A percentile compares a stretch with the other conserved stretches of the same genome.
Conservation (phyloP, 1,140 invertebrate genomes). For the Sitobion miscanthi region DNA sequence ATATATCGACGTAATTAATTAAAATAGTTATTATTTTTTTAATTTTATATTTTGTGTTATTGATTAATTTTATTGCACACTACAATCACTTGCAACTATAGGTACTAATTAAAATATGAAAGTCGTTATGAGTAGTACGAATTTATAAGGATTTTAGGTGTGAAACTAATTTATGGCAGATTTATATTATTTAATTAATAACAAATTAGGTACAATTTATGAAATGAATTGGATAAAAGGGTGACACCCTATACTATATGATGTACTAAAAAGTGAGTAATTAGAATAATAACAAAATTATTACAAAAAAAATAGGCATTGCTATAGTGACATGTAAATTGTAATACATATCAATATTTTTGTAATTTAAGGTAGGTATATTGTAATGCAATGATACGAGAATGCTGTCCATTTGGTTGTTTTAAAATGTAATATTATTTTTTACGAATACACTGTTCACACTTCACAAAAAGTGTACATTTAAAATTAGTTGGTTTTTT, state of each 20-base stretch:
- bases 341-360: not conserved
- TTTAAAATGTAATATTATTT: not conserved
- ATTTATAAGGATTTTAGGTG: not conserved
- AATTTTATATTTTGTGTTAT: not conserved
- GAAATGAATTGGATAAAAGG: not conserved
- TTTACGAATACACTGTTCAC: not conserved
- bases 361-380: not conserved
- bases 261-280: not conserved
- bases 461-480: not conserved
- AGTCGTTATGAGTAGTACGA: not conserved
- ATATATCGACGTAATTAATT: not conserved
- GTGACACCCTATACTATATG: not conserved
- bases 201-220: not conserved
- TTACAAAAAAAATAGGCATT: not conserved
- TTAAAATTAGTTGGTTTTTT: not conserved
- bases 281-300: not conserved
- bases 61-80: not conserved
- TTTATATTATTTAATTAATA: conserved; percentile 1
- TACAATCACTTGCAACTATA: not conserved
- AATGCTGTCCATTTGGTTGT: not conserved
- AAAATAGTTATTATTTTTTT: not conserved
- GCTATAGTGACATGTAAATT: not conserved
- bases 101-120: not conserved
- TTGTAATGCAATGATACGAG: not conserved
- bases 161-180: not conserved